A percentile compares a stretch with the other conserved stretches of the same genome.
These are phyloP conservation scores for Eretmocerus hayati DNA, from an alignment of 2,888 invertebrate genomes.

Conservation along the genomic window DNA sequence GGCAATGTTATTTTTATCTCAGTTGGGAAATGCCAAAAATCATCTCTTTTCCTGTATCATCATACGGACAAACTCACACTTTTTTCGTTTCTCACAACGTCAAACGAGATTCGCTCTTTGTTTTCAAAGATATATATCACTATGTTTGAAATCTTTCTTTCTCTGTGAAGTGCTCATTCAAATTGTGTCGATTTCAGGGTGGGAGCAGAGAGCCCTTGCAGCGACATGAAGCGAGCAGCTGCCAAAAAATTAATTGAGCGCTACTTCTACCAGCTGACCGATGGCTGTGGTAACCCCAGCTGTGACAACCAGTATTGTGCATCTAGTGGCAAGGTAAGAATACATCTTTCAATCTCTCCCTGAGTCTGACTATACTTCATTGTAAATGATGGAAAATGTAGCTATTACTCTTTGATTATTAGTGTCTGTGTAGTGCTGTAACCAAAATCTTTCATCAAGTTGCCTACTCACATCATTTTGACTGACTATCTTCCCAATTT, in stretches of 20 bases:
- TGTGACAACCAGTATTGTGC: slow-evolving; percentile 85
- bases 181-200: slow-evolving; percentile 30
- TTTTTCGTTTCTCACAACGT: no score
- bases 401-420: no score
- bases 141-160: no score
- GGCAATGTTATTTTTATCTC: slow-evolving; percentile 18
- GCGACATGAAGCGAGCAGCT: slow-evolving; percentile 50
- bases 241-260: slow-evolving; percentile 83
- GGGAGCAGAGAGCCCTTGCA: slow-evolving; percentile 44
- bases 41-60: slow-evolving; percentile 1
- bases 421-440: no score
- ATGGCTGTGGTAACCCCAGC: slow-evolving; percentile 84
- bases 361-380: no score
- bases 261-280: slow-evolving; percentile 86
- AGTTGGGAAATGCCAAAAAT: slow-evolving; percentile 19
- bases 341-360: background rate
- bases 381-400: no score
- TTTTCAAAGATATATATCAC: background rate
- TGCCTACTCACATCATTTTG: no score
- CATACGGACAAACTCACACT: no score
- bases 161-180: background rate
- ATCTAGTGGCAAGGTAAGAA: slow-evolving; percentile 74
- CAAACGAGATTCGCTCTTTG: background rate
- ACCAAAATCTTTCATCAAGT: no score
- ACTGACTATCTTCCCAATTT: no score